Conservation (phyloP, 1,140 invertebrate species). For the Ostrea edulis region DNA sequence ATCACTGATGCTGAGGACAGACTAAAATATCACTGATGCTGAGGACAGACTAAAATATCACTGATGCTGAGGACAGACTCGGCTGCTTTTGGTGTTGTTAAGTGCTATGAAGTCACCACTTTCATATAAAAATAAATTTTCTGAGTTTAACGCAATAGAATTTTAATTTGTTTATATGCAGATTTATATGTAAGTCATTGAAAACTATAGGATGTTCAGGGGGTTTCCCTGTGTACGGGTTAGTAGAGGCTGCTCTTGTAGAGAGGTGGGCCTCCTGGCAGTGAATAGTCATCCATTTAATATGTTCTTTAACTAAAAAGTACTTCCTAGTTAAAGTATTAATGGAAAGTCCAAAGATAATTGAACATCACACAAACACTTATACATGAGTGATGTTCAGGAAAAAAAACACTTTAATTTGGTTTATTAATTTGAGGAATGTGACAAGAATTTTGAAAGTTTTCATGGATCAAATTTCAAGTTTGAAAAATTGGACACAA, state of each 20-base stretch:
- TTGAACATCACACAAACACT: slow-evolving; percentile 6
- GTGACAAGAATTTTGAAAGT: not conserved
- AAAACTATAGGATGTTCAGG: not conserved
- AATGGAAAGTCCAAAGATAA: slow-evolving; percentile 35
- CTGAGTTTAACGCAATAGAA: too few relatives aligned
- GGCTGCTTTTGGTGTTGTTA: not conserved
- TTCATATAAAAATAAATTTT: too few relatives aligned
- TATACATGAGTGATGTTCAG: not conserved
- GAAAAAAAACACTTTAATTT: not conserved
- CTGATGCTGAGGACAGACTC: not conserved
- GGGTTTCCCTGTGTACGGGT: not conserved
- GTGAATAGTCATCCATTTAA: not conserved
- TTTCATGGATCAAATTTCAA: slow-evolving; percentile 21
- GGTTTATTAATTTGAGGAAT: not conserved
- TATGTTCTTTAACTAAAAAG: not conserved
- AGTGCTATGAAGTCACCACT: too few relatives aligned
- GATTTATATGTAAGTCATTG: not conserved
- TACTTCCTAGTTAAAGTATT: slow-evolving; percentile 15
- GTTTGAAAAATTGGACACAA: not conserved
- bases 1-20: not conserved
- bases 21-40: not conserved
- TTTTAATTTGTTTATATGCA: not conserved
- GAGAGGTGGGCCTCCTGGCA: not conserved
- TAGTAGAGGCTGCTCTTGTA: not conserved
- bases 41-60: not conserved